Percentiles rank a stretch among this genome's conserved stretches.
phyloP scores from a whole-genome alignment of 2,888 invertebrate genomes.

The Sesia bembeciformis region DNA sequence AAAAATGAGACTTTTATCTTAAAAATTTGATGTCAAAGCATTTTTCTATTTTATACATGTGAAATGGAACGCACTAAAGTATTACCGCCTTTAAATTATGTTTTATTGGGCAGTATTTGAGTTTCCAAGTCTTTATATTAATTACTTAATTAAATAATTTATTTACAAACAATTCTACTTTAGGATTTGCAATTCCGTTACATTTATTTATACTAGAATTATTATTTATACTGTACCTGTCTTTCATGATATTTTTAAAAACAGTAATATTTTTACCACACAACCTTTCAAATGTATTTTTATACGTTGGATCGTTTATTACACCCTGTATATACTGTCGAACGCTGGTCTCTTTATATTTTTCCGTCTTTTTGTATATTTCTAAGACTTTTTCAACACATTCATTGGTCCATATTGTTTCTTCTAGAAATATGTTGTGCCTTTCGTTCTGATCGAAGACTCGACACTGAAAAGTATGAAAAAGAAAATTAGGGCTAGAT shows the following conservation, averaged over 20 bases:
- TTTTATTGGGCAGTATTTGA: no score
- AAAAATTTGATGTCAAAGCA: no score
- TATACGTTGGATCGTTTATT: conserved; percentile 14
- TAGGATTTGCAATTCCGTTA: conserved; percentile 23
- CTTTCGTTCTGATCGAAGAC: conserved; percentile 79
- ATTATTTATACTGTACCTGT: no score
- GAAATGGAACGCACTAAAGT: no score
- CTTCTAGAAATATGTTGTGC: conserved; percentile 77
- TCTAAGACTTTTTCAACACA: conserved; percentile 21
- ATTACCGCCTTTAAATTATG: no score
- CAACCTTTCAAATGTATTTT: conserved; percentile 21
- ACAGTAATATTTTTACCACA: conserved; percentile 27
- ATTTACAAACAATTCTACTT: conserved; percentile 28
- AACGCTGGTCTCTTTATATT: not conserved
- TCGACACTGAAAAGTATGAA: conserved; percentile 47
- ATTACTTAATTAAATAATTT: not conserved
- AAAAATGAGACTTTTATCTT: no score
- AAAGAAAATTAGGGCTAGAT: no score
- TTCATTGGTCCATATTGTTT: conserved; percentile 41
- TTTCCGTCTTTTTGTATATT: not conserved
- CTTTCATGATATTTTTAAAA: conserved; percentile 19
- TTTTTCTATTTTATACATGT: no score
- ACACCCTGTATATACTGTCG: conserved; percentile 9
- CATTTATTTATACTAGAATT: conserved; percentile 2
- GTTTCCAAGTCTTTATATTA: no score